Conservation (phyloP, 2,888 invertebrate genomes). For the Chouioia cunea region DNA sequence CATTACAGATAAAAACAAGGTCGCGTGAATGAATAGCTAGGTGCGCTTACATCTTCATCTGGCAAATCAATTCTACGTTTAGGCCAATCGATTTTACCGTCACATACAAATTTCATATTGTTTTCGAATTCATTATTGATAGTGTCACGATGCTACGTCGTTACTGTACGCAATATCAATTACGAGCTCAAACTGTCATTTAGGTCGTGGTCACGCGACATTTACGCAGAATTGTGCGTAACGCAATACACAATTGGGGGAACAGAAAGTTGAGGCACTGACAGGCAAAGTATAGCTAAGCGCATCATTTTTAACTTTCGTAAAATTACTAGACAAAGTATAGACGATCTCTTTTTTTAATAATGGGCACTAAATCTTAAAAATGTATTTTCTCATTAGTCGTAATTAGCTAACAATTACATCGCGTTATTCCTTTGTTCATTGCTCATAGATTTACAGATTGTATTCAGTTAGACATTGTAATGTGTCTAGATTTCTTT, state of each 20-base stretch:
- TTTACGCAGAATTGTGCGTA: constrained; percentile 43
- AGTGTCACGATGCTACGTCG: constrained; percentile 23
- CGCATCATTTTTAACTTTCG: constrained; percentile 19
- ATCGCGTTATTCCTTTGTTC: constrained; percentile 36
- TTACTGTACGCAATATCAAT: constrained; percentile 26
- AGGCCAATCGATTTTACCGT: constrained; percentile 37
- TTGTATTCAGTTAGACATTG: constrained; percentile 27
- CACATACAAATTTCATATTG: constrained; percentile 31
- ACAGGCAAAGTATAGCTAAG: constrained; percentile 40
- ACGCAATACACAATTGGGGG: constrained; percentile 24
- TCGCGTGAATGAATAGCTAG: constrained; percentile 17
- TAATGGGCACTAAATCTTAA: constrained; percentile 32
- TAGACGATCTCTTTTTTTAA: constrained; percentile 29
- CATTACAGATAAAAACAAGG: constrained; percentile 27
- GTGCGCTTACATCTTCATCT: constrained; percentile 42
- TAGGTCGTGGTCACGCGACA: constrained; percentile 24
- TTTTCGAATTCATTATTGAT: constrained; percentile 28
- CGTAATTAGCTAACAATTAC: constrained; percentile 25
- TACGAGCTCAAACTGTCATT: constrained; percentile 15
- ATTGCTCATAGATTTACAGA: constrained; percentile 39
- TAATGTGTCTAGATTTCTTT: constrained; percentile 28
- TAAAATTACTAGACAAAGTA: constrained; percentile 36
- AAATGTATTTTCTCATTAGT: constrained; percentile 31
- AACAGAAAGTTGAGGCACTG: constrained; percentile 43
- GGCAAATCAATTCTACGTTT: constrained; percentile 34